phyloP scores from a whole-genome alignment of 2,113 vertebrate genomes.

The Opisthocomus hoazin region DNA sequence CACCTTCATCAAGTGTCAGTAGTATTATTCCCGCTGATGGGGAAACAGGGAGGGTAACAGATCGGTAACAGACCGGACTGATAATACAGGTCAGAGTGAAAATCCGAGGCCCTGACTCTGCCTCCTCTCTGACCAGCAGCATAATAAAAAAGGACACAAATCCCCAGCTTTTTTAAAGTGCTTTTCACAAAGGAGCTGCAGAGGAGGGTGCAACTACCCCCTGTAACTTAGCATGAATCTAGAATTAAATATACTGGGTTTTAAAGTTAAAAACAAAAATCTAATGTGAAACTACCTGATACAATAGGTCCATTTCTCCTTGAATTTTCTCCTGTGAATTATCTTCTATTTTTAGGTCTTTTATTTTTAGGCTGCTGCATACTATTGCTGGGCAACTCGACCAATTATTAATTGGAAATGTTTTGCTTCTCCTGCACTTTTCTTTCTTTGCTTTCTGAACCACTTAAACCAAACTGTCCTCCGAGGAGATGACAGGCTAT shows the following conservation, averaged over 20 bases:
- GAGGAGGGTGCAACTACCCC: not conserved
- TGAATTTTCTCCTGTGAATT: conserved; percentile 47
- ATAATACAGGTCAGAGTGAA: not conserved
- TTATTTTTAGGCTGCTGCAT: conserved; percentile 55
- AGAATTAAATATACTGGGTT: not conserved
- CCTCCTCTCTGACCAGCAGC: not conserved
- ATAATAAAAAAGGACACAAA: not conserved
- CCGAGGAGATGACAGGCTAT: not conserved
- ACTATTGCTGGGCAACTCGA: conserved; percentile 15
- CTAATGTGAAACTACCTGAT: not conserved
- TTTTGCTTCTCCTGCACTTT: conserved; percentile 18
- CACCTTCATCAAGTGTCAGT: not conserved
- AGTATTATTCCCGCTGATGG: not conserved
- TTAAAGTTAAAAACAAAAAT: not conserved
- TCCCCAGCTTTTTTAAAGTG: not conserved
- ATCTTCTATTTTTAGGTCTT: conserved; percentile 49
- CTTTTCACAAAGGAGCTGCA: not conserved
- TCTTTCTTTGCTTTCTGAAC: not conserved
- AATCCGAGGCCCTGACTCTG: not conserved
- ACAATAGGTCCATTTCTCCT: conserved; percentile 28
- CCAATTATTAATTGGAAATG: conserved; percentile 12
- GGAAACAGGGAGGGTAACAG: not conserved
- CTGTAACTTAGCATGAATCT: not conserved
- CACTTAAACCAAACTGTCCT: not conserved
- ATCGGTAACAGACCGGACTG: not conserved